Evolutionary conservation across 2,888 invertebrate species (phyloP).

Genomic region (Coronaproctus castanopsis): DNA sequence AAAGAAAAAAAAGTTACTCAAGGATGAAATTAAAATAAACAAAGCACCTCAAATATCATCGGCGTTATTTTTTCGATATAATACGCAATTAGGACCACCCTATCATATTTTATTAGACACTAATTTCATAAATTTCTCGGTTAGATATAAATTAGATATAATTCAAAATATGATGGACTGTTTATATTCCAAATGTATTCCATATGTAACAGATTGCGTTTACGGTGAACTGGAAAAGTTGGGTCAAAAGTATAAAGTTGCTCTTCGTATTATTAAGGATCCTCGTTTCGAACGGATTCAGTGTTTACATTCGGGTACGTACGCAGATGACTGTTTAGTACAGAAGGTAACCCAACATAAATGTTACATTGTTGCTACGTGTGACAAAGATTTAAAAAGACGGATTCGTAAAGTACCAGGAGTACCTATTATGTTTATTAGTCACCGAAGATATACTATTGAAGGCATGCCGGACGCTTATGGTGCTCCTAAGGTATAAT

Average conservation of each 20-base stretch:
- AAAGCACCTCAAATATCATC: slow-evolving; percentile 73
- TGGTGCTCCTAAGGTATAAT: slow-evolving; percentile 72
- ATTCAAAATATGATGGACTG: slow-evolving; percentile 98
- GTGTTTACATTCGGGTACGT: slow-evolving; percentile 92
- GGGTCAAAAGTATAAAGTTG: slow-evolving; percentile 84
- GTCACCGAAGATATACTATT: slow-evolving; percentile 79
- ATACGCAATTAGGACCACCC: slow-evolving; percentile 93
- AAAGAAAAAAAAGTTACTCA: slow-evolving; percentile 49
- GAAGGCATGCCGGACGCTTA: slow-evolving; percentile 99
- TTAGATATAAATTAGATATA: slow-evolving; percentile 92
- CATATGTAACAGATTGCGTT: slow-evolving; percentile 96
- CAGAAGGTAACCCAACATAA: slow-evolving; percentile 93
- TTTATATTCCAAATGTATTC: slow-evolving; percentile 86
- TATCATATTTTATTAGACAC: slow-evolving; percentile 93
- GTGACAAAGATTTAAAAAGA: slow-evolving; percentile 89
- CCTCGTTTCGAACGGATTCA: slow-evolving; percentile 77
- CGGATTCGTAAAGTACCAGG: slow-evolving; percentile 94
- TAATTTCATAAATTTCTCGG: slow-evolving; percentile 96
- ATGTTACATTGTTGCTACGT: slow-evolving; percentile 97
- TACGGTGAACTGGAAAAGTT: slow-evolving; percentile 92
- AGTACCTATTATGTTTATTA: slow-evolving; percentile 95
- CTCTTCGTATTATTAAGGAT: slow-evolving; percentile 86
- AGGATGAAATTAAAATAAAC: slow-evolving; percentile 49
- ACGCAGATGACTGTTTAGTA: slow-evolving; percentile 96
- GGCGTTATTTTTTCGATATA: slow-evolving; percentile 92